Conservation (phyloP, 2,888 invertebrate species). For the Luperina nickerlii region DNA sequence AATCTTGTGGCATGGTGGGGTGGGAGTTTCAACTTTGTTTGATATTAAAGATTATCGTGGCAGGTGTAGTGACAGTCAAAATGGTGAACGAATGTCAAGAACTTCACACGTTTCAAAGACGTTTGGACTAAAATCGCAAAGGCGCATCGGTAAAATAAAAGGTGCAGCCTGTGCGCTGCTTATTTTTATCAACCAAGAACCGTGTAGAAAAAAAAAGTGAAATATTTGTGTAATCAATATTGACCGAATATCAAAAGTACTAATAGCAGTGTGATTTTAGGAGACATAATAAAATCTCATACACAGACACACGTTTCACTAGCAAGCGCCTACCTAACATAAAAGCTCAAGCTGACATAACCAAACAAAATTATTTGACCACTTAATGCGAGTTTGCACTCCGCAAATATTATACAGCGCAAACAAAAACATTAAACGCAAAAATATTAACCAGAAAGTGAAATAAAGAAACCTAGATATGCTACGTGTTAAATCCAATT, state of each 20-base stretch:
- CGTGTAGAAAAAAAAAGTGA: too few species aligned
- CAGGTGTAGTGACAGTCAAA: background rate
- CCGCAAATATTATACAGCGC: conserved; percentile 29
- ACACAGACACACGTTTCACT: background rate
- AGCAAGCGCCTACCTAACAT: background rate
- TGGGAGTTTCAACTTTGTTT: background rate
- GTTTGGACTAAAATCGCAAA: background rate
- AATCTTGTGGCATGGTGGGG: background rate
- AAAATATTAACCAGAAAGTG: conserved; percentile 60
- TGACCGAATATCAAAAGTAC: background rate
- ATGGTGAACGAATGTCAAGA: background rate
- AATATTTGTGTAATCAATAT: background rate
- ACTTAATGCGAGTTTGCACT: conserved; percentile 5
- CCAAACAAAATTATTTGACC: conserved; percentile 7
- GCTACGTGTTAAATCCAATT: conserved; percentile 37
- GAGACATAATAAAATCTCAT: background rate
- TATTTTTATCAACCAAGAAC: background rate
- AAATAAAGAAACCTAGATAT: conserved; percentile 57
- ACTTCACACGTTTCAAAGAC: background rate
- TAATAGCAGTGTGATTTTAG: background rate
- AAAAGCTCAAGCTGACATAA: background rate
- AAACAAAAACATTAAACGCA: conserved; percentile 49
- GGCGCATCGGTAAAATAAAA: background rate
- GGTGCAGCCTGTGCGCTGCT: background rate
- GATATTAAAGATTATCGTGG: background rate